A percentile compares a stretch with the other conserved stretches of the same genome.
Evolutionary conservation across 2,113 vertebrate species (phyloP).

Genomic region (Cygnus atratus): DNA sequence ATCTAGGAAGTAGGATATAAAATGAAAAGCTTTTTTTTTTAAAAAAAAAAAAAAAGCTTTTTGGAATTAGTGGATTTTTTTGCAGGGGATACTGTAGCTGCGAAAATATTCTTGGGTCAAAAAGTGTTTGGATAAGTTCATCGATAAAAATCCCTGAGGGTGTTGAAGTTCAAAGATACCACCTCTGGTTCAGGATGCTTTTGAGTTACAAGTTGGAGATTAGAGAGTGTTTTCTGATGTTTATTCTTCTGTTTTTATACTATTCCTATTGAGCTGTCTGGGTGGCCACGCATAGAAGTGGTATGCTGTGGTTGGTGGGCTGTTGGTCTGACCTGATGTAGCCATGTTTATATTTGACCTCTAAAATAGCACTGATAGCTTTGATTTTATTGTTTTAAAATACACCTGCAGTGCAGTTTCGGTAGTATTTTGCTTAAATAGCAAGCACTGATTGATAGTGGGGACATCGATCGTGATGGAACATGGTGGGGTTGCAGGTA

Average conservation of each 20-base stretch:
- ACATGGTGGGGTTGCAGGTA: not conserved
- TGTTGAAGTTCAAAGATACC: not conserved
- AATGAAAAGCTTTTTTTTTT: not conserved
- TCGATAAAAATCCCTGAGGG: not conserved
- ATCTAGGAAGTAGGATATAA: not conserved
- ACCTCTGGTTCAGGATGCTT: not conserved
- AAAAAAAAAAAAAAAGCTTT: not conserved
- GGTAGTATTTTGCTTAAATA: not conserved
- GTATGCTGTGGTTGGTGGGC: not conserved
- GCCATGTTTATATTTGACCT: fast-evolving
- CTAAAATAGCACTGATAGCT: not conserved
- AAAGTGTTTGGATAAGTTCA: not conserved
- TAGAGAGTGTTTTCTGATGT: not conserved
- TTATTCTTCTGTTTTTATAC: not conserved
- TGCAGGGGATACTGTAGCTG: not conserved
- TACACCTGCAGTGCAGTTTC: not conserved
- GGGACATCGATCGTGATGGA: not conserved
- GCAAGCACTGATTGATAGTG: not conserved
- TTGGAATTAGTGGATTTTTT: not conserved
- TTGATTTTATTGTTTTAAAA: not conserved
- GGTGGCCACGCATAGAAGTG: fast-evolving
- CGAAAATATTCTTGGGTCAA: not conserved
- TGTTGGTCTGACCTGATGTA: not conserved
- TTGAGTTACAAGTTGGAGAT: not conserved
- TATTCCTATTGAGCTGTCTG: not conserved